A percentile compares a stretch with the other conserved stretches of the same genome.
These are phyloP conservation scores for Drosophila pseudotakahashii DNA, from an alignment of 2,888 invertebrate genomes.

Conservation along the genomic window DNA sequence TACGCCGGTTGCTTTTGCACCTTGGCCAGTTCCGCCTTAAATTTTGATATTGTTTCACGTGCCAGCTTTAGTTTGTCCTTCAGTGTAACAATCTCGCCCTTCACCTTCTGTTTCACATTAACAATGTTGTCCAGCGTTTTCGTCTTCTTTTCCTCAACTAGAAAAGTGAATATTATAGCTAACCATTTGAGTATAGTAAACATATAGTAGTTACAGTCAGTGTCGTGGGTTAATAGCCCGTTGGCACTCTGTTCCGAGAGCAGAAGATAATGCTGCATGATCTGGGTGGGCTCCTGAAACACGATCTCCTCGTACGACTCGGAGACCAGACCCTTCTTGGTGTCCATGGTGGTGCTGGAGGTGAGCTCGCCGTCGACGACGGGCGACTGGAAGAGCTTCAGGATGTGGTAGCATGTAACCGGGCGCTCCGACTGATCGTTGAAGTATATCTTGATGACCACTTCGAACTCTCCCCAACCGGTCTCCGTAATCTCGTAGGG, in stretches of 20 bases:
- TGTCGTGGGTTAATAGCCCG: constrained; percentile 55
- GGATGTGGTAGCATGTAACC: constrained; percentile 96
- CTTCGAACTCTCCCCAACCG: constrained; percentile 99
- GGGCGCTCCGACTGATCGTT: constrained; percentile 95
- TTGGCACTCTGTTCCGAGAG: constrained; percentile 86
- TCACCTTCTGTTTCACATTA: constrained; percentile 92
- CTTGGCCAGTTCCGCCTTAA: constrained; percentile 89
- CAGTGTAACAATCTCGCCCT: constrained; percentile 91
- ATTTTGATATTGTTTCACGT: constrained; percentile 93
- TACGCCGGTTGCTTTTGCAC: constrained; percentile 78
- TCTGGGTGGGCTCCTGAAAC: constrained; percentile 94
- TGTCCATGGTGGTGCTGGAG: constrained; percentile 83
- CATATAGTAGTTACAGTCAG: constrained; percentile 56
- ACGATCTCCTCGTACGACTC: constrained; percentile 98
- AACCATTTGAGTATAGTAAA: neutral
- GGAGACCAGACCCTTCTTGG: constrained; percentile 91
- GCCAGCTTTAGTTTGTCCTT: constrained; percentile 94
- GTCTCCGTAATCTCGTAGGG: constrained; percentile 99
- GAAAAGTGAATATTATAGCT: constrained; percentile 79
- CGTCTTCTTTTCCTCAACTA: constrained; percentile 95
- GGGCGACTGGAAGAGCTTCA: constrained; percentile 96
- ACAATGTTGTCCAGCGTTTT: constrained; percentile 91
- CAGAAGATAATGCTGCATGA: constrained; percentile 93
- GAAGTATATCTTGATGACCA: constrained; percentile 98
- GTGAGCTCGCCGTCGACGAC: constrained; percentile 84